Evolutionary conservation across 2,113 vertebrate species (phyloP), one percentile per base, ranked within the genome.

Genomic region (Phalacrocorax pelagicus): DNA sequence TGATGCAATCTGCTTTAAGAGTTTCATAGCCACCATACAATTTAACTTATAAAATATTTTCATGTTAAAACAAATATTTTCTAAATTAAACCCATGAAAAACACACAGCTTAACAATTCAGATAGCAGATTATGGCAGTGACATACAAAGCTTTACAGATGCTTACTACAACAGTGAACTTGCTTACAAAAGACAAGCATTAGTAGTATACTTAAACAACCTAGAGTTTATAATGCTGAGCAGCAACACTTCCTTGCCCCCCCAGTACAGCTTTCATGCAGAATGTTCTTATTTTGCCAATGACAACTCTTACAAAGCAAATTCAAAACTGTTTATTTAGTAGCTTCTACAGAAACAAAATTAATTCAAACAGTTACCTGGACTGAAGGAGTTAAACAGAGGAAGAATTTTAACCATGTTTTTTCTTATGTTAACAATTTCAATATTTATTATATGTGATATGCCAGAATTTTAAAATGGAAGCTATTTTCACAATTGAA

Each of bases 261-360:
- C 44, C n/a, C 42, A 58, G 13, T 22, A 86, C 16, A 79, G 49
- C 27, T 36, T 92, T 61, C 69, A 88, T 29, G 23, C 81, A 42
- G 44, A 81, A 93, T 30, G 42, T 65, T 92, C 66, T 72, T 49
- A 57, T 91, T 94, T 91, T 91, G 73, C 36, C 69, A 96, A 57
- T 40, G 44, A 93, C 49, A 89, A 93, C 32, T 85, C 81, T 80
- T 66, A 94, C 4, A 0, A 55, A 89, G 61, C 23, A 84, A 94
- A 95, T 90, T 92, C 78, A 92, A 94, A 96, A 94, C 46, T 78
- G 87, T 95, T 96, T 94, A 93, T 94, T 96, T 91, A 74, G 57
- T 49, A 81, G 49, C 62, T 91, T 92, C 86, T 95, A 89, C 46
- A 89, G 70, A 93, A 92, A 82, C 24, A 89, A 84, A 89, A 85